These are phyloP conservation scores for Drepana falcataria DNA, from an alignment of 2,888 invertebrate genomes.

Conservation along the genomic window DNA sequence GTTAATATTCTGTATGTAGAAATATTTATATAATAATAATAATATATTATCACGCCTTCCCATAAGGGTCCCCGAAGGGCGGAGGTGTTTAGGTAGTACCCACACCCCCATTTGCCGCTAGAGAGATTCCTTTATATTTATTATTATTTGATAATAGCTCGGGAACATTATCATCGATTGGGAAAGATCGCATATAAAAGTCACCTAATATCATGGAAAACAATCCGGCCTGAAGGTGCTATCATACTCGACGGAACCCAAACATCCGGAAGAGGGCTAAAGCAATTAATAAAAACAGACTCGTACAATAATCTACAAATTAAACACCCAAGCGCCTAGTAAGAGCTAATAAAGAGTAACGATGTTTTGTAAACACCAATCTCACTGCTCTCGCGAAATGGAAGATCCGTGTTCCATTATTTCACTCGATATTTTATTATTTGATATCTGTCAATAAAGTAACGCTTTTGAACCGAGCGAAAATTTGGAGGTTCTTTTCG, in stretches of 20 bases:
- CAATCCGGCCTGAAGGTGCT: background rate
- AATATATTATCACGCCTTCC: no score
- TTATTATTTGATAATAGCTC: no score
- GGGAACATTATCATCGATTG: no score
- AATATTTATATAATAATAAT: no score
- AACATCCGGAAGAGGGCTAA: slow-evolving; percentile 3
- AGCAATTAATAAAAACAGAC: slow-evolving; percentile 1
- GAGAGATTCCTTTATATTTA: no score
- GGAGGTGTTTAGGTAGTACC: no score
- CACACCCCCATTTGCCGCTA: no score
- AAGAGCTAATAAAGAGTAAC: slow-evolving; percentile 4
- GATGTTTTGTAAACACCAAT: slow-evolving; percentile 7
- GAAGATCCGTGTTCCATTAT: slow-evolving; percentile 15
- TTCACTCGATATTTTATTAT: slow-evolving; percentile 14
- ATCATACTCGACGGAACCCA: slow-evolving; percentile 1
- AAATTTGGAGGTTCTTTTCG: background rate
- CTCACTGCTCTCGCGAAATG: slow-evolving; percentile 9
- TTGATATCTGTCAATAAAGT: slow-evolving; percentile 8
- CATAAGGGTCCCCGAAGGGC: no score
- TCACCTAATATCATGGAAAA: background rate
- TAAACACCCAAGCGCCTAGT: slow-evolving; percentile 2
- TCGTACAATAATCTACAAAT: slow-evolving; percentile 2
- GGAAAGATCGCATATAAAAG: background rate
- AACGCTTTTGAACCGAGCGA: background rate
- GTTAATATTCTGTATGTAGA: no score